Evolutionary conservation across 1,140 invertebrate genomes (phyloP).

Genomic region (Calycopis cecrops): DNA sequence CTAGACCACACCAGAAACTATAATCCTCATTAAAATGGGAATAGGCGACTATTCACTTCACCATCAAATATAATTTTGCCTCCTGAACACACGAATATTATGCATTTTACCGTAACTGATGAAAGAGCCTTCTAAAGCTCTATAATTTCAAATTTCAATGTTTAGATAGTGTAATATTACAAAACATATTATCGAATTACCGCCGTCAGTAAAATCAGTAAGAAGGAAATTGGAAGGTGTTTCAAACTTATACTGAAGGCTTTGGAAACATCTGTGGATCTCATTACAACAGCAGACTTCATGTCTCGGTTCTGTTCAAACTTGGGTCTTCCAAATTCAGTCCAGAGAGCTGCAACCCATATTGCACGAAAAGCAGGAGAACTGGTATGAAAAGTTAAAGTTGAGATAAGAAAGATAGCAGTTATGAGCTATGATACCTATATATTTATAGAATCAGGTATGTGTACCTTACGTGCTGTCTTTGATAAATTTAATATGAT

Average conservation of each 20-base stretch:
- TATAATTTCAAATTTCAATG: neutral
- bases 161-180: too few relatives aligned
- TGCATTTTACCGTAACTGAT: conserved; percentile 50
- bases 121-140: conserved; percentile 32
- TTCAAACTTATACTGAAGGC: conserved; percentile 74
- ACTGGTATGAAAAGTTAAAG: too few relatives aligned
- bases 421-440: too few relatives aligned
- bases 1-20: conserved; percentile 72
- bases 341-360: conserved; percentile 96
- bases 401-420: too few relatives aligned
- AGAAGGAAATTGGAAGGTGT: conserved; percentile 97
- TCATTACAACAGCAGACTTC: conserved; percentile 99
- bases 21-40: conserved; percentile 72
- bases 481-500: too few relatives aligned
- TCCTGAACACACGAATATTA: conserved; percentile 65
- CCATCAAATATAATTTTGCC: conserved; percentile 69
- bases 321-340: conserved; percentile 89
- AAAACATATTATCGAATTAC: too few relatives aligned
- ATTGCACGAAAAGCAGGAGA: conserved; percentile 98
- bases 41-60: conserved; percentile 68
- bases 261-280: conserved; percentile 95
- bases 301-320: conserved; percentile 96
- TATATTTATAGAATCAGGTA: too few relatives aligned
- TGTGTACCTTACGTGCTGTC: too few relatives aligned
- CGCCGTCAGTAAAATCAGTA: conserved; percentile 98